A percentile compares a stretch with the other conserved stretches of the same genome.
Evolutionary conservation across 2,888 invertebrate genomes (phyloP).

Genomic region (Ganaspis brasiliensis): DNA sequence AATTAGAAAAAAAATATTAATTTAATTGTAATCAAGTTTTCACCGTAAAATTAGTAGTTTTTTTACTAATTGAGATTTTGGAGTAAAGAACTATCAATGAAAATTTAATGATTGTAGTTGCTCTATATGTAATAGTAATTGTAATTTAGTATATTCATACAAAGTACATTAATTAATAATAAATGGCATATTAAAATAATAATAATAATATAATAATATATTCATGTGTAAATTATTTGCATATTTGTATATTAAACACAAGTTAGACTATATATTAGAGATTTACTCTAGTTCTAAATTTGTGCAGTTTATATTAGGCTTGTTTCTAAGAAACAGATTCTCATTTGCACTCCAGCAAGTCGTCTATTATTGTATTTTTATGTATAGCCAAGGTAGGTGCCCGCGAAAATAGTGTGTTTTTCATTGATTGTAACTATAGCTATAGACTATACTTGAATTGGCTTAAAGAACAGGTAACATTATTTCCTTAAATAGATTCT

Average conservation of each 20-base stretch:
- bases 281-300: constrained; percentile 26
- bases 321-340: neutral
- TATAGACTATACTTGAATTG: neutral
- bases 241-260: too few species aligned
- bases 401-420: constrained; percentile 23
- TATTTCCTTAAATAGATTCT: constrained; percentile 21
- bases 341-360: neutral
- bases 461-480: neutral
- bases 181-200: neutral
- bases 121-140: too few species aligned
- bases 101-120: too few species aligned
- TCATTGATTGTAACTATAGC: constrained; percentile 16
- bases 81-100: too few species aligned
- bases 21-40: too few species aligned
- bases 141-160: too few species aligned
- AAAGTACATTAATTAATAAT: too few species aligned
- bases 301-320: neutral
- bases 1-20: too few species aligned
- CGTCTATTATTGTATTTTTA: constrained; percentile 22
- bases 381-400: constrained; percentile 29
- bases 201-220: neutral
- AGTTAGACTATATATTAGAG: neutral
- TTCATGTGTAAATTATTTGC: too few species aligned
- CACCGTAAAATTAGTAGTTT: too few species aligned
- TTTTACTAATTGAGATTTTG: too few species aligned